A percentile compares a stretch with the other conserved stretches of the same genome.
Evolutionary conservation across 2,888 invertebrate species (phyloP).

Genomic region (Heliconius charithonia): DNA sequence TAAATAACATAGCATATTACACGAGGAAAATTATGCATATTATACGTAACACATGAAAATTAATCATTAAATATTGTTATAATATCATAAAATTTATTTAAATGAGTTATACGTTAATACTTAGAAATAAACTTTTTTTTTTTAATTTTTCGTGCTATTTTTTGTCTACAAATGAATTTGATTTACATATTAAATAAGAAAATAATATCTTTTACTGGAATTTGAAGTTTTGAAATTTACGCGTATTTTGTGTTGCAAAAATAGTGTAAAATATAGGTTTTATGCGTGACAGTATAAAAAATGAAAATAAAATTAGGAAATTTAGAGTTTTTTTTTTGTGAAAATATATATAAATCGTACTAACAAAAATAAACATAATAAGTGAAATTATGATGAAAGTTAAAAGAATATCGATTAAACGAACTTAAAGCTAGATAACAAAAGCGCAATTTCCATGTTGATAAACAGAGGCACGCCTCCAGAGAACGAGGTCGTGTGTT

Average conservation of each 20-base stretch:
- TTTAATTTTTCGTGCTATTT: too few species aligned
- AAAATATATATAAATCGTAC: too few species aligned
- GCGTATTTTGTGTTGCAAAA: too few species aligned
- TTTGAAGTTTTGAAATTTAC: too few species aligned
- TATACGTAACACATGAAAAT: background rate
- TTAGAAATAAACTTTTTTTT: too few species aligned
- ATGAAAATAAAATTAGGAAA: too few species aligned
- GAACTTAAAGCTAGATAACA: slow-evolving; percentile 24
- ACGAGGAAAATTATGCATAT: background rate
- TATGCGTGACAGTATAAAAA: too few species aligned
- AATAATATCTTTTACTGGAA: too few species aligned
- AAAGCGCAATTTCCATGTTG: slow-evolving; percentile 41
- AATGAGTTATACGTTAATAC: background rate
- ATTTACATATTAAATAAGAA: too few species aligned
- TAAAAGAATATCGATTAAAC: slow-evolving; percentile 20
- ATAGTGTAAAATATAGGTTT: too few species aligned
- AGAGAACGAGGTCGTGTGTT: slow-evolving; percentile 46
- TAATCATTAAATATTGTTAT: background rate
- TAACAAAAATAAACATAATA: background rate
- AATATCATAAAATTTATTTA: background rate
- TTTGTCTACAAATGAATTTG: too few species aligned
- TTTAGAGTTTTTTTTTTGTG: too few species aligned
- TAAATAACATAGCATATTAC: background rate
- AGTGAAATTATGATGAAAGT: slow-evolving; percentile 28
- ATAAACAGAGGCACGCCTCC: slow-evolving; percentile 49